Percentiles rank a stretch among this genome's conserved stretches.
Evolutionary conservation across 1,140 invertebrate genomes (phyloP).

Genomic region (Hycleus phaleratus): DNA sequence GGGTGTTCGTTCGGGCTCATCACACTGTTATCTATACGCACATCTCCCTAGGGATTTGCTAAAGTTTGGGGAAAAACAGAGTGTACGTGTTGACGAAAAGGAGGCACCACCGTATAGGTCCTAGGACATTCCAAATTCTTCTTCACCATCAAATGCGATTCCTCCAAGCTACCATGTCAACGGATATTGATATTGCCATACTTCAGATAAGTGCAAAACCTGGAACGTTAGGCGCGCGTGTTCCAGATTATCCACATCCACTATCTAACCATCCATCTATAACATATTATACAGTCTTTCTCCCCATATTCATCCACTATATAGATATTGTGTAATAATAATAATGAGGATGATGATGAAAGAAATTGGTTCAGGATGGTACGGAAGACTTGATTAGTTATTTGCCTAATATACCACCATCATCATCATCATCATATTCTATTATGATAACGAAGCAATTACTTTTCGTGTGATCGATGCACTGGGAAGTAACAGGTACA

Average conservation of each 20-base stretch:
- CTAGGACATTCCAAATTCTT: not conserved
- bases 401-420: too few species aligned
- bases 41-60: constrained; percentile 26
- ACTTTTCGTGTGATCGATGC: too few species aligned
- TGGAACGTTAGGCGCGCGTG: constrained; percentile 5
- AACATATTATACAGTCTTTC: too few species aligned
- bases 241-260: not conserved
- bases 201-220: constrained; percentile 14
- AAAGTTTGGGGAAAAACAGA: not conserved
- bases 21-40: constrained; percentile 25
- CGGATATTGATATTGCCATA: constrained; percentile 15
- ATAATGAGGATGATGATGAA: not conserved
- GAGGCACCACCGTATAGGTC: too few species aligned
- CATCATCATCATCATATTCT: too few species aligned
- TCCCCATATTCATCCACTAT: too few species aligned
- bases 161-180: constrained; percentile 16
- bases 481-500: constrained; percentile 7
- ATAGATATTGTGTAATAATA: not conserved
- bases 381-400: not conserved
- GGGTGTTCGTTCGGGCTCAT: constrained; percentile 26
- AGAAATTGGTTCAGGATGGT: constrained; percentile 5
- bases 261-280: too few species aligned
- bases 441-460: too few species aligned
- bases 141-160: constrained; percentile 9
- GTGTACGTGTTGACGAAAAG: not conserved